A percentile compares a stretch with the other conserved stretches of the same genome.
phyloP scores from a whole-genome alignment of 1,140 invertebrate species.

The Parapsyche elsis region DNA sequence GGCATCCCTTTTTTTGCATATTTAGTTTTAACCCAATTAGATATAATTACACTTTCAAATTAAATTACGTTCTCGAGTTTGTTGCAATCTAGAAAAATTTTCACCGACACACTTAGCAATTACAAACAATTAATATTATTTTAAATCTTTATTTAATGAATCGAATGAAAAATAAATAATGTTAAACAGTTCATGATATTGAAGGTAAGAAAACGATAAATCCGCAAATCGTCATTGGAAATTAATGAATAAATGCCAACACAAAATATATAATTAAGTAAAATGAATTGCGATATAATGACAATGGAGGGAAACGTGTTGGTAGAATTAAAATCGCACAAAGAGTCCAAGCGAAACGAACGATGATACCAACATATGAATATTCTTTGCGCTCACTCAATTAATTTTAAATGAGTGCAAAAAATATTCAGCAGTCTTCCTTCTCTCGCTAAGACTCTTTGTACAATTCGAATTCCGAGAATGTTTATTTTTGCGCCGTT shows the following conservation, averaged over 20 bases:
- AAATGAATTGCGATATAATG: slow-evolving; percentile 44
- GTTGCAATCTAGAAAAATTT: background rate
- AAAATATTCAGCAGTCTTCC: too few species aligned
- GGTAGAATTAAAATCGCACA: slow-evolving; percentile 15
- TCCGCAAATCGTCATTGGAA: background rate
- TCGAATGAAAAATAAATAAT: background rate
- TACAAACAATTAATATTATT: too few species aligned
- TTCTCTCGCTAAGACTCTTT: background rate
- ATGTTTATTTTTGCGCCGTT: slow-evolving; percentile 50
- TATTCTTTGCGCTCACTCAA: background rate
- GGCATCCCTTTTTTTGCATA: background rate
- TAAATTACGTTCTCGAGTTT: background rate
- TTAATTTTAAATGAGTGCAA: too few species aligned
- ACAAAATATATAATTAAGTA: background rate
- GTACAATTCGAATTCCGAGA: background rate
- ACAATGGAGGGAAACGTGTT: slow-evolving; percentile 53
- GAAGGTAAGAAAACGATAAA: background rate
- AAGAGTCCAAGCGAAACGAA: background rate
- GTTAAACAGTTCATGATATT: background rate
- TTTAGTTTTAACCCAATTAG: background rate
- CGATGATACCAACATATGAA: background rate
- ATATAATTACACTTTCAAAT: slow-evolving; percentile 6
- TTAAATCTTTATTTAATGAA: background rate
- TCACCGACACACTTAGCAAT: too few species aligned
- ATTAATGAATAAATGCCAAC: slow-evolving; percentile 7